Evolutionary conservation across 2,888 invertebrate genomes (phyloP).

Genomic region (Diloba caeruleocephala): DNA sequence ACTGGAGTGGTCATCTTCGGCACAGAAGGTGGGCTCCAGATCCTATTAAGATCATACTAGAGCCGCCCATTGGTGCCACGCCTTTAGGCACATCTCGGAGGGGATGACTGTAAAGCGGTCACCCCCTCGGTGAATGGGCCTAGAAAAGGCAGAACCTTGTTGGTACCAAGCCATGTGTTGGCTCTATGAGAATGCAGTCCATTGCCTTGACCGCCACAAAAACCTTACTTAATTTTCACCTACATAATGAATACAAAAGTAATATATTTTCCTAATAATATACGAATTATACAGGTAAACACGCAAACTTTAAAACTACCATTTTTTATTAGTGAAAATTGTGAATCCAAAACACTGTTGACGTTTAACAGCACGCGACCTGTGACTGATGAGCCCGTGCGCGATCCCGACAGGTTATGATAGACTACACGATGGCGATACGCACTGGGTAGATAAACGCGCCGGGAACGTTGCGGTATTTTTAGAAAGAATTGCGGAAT

Average conservation of each 20-base stretch:
- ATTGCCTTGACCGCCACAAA: no score
- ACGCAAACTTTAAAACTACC: slow-evolving; percentile 55
- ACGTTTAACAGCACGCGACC: slow-evolving; percentile 56
- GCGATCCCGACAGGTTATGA: slow-evolving; percentile 57
- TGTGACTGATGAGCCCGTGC: slow-evolving; percentile 57
- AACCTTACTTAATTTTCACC: slow-evolving; percentile 24
- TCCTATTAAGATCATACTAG: no score
- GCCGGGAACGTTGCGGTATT: neutral
- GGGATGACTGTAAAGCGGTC: no score
- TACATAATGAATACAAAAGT: slow-evolving; percentile 41
- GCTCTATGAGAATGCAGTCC: no score
- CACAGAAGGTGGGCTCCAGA: no score
- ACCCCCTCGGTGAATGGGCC: no score
- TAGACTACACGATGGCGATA: slow-evolving; percentile 27
- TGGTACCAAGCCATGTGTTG: no score
- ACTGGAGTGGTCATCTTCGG: no score
- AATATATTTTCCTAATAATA: slow-evolving; percentile 45
- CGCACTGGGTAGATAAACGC: slow-evolving; percentile 4
- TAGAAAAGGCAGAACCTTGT: no score
- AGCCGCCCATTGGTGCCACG: no score
- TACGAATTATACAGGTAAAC: slow-evolving; percentile 24
- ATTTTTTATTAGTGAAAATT: slow-evolving; percentile 60
- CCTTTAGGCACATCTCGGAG: no score
- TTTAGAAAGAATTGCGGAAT: neutral
- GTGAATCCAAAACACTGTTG: slow-evolving; percentile 55